Conservation (phyloP, 2,113 vertebrate genomes). For the Ursus arctos region DNA sequence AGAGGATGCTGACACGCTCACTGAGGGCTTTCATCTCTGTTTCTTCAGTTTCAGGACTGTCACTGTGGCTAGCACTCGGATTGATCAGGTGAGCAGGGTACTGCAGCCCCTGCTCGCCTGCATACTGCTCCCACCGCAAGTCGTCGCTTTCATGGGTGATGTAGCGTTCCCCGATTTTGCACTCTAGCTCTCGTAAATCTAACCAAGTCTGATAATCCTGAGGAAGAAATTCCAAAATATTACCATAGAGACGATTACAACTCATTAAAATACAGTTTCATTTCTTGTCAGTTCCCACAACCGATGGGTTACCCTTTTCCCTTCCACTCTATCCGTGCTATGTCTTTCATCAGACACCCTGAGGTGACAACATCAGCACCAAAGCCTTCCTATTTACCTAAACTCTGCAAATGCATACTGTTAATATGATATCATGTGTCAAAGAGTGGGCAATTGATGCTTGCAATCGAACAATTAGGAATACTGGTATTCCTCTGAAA, state of each 20-base stretch:
- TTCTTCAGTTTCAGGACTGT: constrained; percentile 89
- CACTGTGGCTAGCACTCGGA: constrained; percentile 84
- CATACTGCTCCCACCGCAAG: constrained; percentile 95
- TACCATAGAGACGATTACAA: not conserved
- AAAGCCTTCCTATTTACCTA: not conserved
- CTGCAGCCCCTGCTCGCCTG: constrained; percentile 92
- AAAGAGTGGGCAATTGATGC: not conserved
- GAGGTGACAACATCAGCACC: not conserved
- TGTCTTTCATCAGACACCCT: not conserved
- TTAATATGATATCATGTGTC: not conserved
- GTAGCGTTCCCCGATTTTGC: constrained; percentile 95
- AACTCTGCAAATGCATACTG: not conserved
- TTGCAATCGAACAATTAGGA: not conserved
- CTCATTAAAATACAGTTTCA: not conserved
- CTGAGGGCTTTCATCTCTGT: constrained; percentile 95
- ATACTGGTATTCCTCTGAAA: not conserved
- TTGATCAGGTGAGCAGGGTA: constrained; percentile 92
- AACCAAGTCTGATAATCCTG: constrained; percentile 99
- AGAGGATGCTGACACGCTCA: constrained; percentile 97
- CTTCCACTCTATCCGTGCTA: not conserved
- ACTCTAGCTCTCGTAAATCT: constrained; percentile 96
- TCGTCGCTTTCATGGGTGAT: constrained; percentile 99
- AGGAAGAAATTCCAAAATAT: constrained; percentile 63
- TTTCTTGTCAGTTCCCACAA: not conserved
- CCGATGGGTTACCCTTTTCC: not conserved